Base-by-base conservation (phyloP, 2,888 invertebrate species). In the Meliscaeva auricollis region DNA sequence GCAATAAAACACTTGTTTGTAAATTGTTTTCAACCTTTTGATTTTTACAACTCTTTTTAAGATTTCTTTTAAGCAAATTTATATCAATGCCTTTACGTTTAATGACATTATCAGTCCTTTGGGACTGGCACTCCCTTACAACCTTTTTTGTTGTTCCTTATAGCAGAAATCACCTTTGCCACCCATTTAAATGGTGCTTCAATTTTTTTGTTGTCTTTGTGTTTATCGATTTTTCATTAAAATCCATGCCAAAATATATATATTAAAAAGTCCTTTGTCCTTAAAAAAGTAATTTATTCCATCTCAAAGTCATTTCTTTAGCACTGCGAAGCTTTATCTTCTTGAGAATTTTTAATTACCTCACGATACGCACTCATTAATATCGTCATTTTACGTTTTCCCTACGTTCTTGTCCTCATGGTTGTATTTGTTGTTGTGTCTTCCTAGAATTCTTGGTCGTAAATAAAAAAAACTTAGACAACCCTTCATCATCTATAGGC, bases 281-380 rank as follows among this genome's bases (percentile, higher is more conserved):
- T 62, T 48, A 69, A 78, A 66, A n/a, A 54, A 54, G 62, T 30
- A 48, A 74, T 73, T 66, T 60, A 77, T 66, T 58, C 30, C 7
- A 35, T 68, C 32, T 50, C 52, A 44, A 48, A 56, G 66, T 58
- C 26, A n/a, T 48, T 26, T 35, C 30, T 17, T n/a, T 17, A 11
- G n/a, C 56, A 11, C 41, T 58, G 46, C 26, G 17, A 73, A 38
- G 46, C 48, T 41, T 69, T 74, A 56, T 82, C 35, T 81, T 50
- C 46, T 44, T 60, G 50, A 73, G 72, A 64, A 70, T 79, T 79
- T 74, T 79, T 83, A 83, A 83, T 83, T 83, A 46, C 69, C 64
- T 60, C 54, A 22, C 7, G 30, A 54, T 69, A 22, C 5, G 15
- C 35, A 32, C 46, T 60, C 68, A 83, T 73, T 78, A 69, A 69